A percentile compares a stretch with the other conserved stretches of the same genome.
These are phyloP conservation scores for Myripristis jacobus DNA, from an alignment of 2,797 vertebrate genomes.

Conservation along the genomic window DNA sequence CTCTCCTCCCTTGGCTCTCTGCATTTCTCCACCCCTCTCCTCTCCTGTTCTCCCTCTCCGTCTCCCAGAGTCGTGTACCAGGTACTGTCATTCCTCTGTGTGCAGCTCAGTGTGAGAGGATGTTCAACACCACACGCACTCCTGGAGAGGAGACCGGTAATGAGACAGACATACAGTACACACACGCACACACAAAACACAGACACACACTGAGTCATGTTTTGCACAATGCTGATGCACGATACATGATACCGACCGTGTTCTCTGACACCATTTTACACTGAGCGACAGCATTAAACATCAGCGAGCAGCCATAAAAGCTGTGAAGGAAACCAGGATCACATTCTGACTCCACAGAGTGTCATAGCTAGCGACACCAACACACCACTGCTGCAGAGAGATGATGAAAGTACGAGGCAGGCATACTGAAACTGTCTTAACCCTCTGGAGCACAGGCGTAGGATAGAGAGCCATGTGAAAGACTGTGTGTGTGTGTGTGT, in stretches of 20 bases:
- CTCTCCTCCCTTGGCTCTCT: conserved; percentile 1
- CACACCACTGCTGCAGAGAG: conserved; percentile 14
- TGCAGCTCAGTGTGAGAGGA: conserved; percentile 91
- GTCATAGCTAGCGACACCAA: background rate
- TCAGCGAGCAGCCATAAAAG: background rate
- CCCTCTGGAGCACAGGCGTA: conserved; percentile 32
- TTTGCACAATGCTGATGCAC: conserved; percentile 5
- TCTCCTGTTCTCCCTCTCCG: conserved; percentile 46
- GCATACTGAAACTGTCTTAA: conserved; percentile 35
- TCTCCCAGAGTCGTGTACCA: conserved; percentile 84
- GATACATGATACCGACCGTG: background rate
- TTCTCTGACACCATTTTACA: too few species aligned
- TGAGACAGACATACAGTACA: conserved; percentile 58
- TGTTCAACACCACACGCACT: conserved; percentile 90
- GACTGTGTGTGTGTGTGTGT: conserved; percentile 9
- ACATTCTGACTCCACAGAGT: background rate
- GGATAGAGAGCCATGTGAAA: conserved; percentile 33
- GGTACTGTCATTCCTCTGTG: conserved; percentile 88
- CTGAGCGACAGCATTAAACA: conserved; percentile 2
- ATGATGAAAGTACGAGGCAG: conserved; percentile 24
- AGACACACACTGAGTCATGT: conserved; percentile 21
- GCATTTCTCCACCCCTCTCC: conserved; percentile 20
- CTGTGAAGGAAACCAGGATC: background rate
- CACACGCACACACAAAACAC: conserved; percentile 10
- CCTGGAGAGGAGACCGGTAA: conserved; percentile 90